A percentile compares a stretch with the other conserved stretches of the same genome.
phyloP scores from a whole-genome alignment of 1,140 invertebrate species.

The Leguminivora glycinivorella region DNA sequence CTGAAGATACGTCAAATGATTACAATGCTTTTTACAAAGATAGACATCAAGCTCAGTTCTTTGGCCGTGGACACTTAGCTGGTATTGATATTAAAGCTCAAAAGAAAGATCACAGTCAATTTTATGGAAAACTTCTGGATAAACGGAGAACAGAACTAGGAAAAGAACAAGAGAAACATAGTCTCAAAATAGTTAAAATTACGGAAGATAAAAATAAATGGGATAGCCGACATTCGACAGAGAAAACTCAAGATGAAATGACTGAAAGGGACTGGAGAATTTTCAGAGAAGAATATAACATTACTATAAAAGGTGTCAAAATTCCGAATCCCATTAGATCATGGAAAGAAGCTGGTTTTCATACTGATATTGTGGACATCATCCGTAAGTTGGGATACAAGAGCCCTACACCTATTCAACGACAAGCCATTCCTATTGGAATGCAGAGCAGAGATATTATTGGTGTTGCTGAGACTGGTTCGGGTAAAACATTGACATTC shows the following conservation, averaged over 20 bases:
- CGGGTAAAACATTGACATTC: constrained; percentile 99
- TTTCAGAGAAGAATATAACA: constrained; percentile 99
- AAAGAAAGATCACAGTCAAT: constrained; percentile 98
- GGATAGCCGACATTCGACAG: constrained; percentile 99
- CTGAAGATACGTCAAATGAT: constrained; percentile 98
- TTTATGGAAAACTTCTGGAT: constrained; percentile 98
- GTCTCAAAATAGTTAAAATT: constrained; percentile 95
- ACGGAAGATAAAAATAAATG: constrained; percentile 99
- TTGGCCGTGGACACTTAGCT: constrained; percentile 97
- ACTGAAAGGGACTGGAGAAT: constrained; percentile 99
- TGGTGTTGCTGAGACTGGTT: constrained; percentile 99
- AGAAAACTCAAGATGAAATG: constrained; percentile 97
- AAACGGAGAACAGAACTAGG: constrained; percentile 97
- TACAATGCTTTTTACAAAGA: constrained; percentile 99
- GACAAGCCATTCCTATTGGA: constrained; percentile 99
- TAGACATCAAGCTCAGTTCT: constrained; percentile 97
- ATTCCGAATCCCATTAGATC: constrained; percentile 97
- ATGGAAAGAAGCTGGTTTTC: constrained; percentile 96
- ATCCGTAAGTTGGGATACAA: constrained; percentile 98
- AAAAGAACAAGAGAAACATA: constrained; percentile 97
- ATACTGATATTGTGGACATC: constrained; percentile 95
- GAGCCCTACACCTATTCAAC: constrained; percentile 99
- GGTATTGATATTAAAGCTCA: constrained; percentile 98
- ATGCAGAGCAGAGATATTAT: constrained; percentile 99
- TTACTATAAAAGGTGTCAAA: constrained; percentile 98